A percentile compares a stretch with the other conserved stretches of the same genome.
phyloP scores from a whole-genome alignment of 2,797 vertebrate genomes.

The Siniperca undulata region DNA sequence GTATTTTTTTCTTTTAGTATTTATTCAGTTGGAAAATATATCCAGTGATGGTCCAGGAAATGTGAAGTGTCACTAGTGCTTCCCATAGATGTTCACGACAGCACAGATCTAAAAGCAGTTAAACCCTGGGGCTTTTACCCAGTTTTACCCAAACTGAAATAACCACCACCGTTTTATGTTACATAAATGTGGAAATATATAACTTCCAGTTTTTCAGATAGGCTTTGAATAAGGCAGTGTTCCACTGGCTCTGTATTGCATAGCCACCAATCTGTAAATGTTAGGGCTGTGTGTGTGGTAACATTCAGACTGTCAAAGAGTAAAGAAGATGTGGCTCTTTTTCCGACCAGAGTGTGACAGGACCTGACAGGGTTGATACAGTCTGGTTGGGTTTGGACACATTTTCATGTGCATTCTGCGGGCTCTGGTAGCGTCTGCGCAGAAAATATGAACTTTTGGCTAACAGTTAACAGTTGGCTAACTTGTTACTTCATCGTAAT shows the following conservation, averaged over 20 bases:
- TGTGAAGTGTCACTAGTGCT: slow-evolving; percentile 32
- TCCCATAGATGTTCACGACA: neutral
- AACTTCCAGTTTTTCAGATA: neutral
- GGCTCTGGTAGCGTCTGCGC: neutral
- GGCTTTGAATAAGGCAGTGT: neutral
- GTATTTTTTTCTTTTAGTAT: slow-evolving; percentile 4
- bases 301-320: neutral
- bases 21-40: slow-evolving; percentile 40
- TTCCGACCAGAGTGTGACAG: neutral
- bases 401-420: neutral
- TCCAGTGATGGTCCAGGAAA: slow-evolving; percentile 20
- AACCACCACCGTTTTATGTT: neutral
- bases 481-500: neutral
- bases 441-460: neutral
- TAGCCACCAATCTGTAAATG: neutral
- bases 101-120: slow-evolving; percentile 33
- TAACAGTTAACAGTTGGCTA: neutral
- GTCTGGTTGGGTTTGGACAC: neutral
- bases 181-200: neutral
- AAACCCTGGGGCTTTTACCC: slow-evolving; percentile 26
- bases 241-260: neutral
- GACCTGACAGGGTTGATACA: neutral
- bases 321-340: neutral
- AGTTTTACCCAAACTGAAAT: slow-evolving; percentile 21
- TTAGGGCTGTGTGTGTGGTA: neutral